Conservation (phyloP, 1,140 invertebrate genomes). For the Semibalanus balanoides region DNA sequence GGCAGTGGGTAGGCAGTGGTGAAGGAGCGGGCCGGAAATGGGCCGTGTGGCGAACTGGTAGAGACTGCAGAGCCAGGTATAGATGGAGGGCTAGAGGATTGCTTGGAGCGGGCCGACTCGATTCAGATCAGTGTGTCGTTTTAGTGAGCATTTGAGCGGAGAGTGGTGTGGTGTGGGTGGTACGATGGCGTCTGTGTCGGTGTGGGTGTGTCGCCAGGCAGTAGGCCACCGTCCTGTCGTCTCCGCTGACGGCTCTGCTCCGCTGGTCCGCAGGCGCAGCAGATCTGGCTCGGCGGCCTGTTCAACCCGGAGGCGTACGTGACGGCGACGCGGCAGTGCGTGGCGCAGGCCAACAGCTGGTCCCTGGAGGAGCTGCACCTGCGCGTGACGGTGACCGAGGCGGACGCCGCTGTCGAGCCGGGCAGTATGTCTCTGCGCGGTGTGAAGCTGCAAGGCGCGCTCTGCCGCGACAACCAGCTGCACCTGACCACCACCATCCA, state of each 20-base stretch:
- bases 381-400: conserved; percentile 60
- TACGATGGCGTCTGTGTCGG: too few species aligned
- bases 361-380: conserved; percentile 87
- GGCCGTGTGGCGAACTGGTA: too few species aligned
- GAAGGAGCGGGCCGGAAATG: too few species aligned
- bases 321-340: conserved; percentile 93
- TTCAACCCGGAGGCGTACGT: conserved; percentile 98
- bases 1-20: too few species aligned
- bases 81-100: too few species aligned
- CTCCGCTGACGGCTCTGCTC: background rate
- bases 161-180: too few species aligned
- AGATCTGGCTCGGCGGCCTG: conserved; percentile 87
- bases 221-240: too few species aligned
- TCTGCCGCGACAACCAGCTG: conserved; percentile 77
- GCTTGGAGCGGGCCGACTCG: too few species aligned
- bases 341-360: conserved; percentile 68
- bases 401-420: conserved; percentile 29
- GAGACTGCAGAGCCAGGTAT: too few species aligned
- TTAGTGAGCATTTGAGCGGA: too few species aligned
- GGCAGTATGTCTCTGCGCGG: conserved; percentile 39
- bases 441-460: conserved; percentile 85
- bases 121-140: too few species aligned
- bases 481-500: conserved; percentile 85
- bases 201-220: too few species aligned
- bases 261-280: background rate